Evolutionary conservation across 2,797 vertebrate genomes (phyloP), one percentile per base, ranked within the genome.

Genomic region (Pseudomugil tenellus): DNA sequence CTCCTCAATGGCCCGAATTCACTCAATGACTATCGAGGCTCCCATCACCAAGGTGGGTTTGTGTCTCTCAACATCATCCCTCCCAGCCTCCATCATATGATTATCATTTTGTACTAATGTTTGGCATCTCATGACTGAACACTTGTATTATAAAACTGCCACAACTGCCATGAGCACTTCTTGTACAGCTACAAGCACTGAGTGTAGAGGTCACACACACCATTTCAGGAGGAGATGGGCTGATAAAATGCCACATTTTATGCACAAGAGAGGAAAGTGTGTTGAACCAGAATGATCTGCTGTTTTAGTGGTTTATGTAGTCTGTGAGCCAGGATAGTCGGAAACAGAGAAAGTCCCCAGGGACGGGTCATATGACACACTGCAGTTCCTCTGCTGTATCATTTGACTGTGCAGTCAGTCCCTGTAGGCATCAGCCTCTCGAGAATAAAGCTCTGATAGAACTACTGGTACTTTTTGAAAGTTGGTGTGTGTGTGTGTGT

Each of bases 1-100:
- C 91, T 99, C 97, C 37, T 99, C 98, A 53, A 94, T 98, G 96
- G 96, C 97, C 76, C 94, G 98, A 87, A 97, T 99, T 82, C 98
- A 99, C 91, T 99, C 97, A 74, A 98, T 99, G 97, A 98, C 96
- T 0, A 98, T 99, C 13, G 98, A 99, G 89, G 97, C 98, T 23
- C 97, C 98, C 74, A 99, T 99, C 90, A 99, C 97, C 79, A 99
- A 99, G 97, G 98, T 99, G 92, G 81, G 79, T 82, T 66, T 32
- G 35, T 62, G 46, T 41, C 28, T 4, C 23, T 51, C 61, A 29
- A 39, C 23, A 17, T 53, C 54, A 26, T 60, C 69, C 58, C 60
- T 64, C 17, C 25, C 3, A 63, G 69, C 64, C 43, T 79, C 63
- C 6, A 49, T 84, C 84, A 80, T 74, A 80, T 83, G 79, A 90